phyloP scores from a whole-genome alignment of 2,888 invertebrate genomes.

The Clistopyga incitator region DNA sequence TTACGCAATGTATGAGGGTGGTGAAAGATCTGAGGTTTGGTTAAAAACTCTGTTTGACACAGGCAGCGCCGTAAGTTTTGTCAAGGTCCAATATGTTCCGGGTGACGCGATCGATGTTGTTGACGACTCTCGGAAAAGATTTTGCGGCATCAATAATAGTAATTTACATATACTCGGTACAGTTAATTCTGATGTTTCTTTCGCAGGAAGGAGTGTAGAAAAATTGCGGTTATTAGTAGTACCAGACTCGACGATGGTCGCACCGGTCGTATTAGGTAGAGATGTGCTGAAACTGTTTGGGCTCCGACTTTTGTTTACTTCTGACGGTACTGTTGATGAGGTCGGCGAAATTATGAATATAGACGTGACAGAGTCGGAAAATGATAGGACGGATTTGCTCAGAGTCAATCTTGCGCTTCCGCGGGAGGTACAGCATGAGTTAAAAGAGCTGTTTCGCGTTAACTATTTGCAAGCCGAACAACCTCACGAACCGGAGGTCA shows the following conservation, averaged over 20 bases:
- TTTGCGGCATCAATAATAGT: conserved; percentile 22
- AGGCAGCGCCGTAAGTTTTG: conserved; percentile 11
- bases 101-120: conserved; percentile 10
- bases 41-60: conserved; percentile 21
- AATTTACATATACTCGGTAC: conserved; percentile 29
- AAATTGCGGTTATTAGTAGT: conserved; percentile 15
- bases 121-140: conserved; percentile 10
- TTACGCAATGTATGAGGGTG: conserved; percentile 1
- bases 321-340: neutral
- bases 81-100: conserved; percentile 8
- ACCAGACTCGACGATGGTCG: conserved; percentile 8
- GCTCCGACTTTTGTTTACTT: conserved; percentile 26
- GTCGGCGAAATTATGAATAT: conserved; percentile 30
- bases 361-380: conserved; percentile 19
- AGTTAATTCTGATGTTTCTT: neutral
- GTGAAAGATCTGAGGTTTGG: neutral
- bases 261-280: conserved; percentile 29
- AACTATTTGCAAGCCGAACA: conserved; percentile 51
- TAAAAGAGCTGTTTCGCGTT: conserved; percentile 49
- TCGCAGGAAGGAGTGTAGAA: neutral
- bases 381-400: conserved; percentile 20
- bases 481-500: conserved; percentile 46
- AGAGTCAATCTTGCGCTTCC: conserved; percentile 38
- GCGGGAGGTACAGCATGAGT: neutral
- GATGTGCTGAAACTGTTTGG: conserved; percentile 32